Conservation (phyloP, 2,113 vertebrate genomes). For the Phycodurus eques region DNA sequence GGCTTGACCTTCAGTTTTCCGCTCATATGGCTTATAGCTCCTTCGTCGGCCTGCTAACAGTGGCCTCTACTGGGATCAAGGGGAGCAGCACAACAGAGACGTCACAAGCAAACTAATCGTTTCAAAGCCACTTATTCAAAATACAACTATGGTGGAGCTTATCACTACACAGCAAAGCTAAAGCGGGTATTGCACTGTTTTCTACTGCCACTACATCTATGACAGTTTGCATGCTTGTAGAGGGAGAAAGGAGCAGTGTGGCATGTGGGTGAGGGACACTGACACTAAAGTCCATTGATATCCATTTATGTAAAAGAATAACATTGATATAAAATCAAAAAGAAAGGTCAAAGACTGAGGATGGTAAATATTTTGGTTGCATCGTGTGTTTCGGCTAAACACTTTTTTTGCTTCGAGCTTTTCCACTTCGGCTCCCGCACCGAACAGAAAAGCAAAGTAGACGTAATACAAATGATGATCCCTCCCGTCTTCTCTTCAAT, state of each 20-base stretch:
- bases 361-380: constrained; percentile 59
- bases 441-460: constrained; percentile 21
- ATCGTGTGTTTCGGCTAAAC: constrained; percentile 43
- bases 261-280: constrained; percentile 79
- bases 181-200: constrained; percentile 19
- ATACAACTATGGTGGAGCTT: constrained; percentile 14
- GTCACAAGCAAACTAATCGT: constrained; percentile 51
- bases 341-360: constrained; percentile 74
- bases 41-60: constrained; percentile 57
- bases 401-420: constrained; percentile 22
- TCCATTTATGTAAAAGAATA: constrained; percentile 78
- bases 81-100: constrained; percentile 68
- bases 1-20: constrained; percentile 56
- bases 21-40: constrained; percentile 62
- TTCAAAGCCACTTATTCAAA: constrained; percentile 39
- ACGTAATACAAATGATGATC: constrained; percentile 26
- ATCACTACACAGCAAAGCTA: constrained; percentile 18
- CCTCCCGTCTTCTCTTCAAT: constrained; percentile 37
- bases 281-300: constrained; percentile 80
- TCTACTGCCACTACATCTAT: constrained; percentile 56
- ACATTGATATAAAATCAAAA: constrained; percentile 80
- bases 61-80: constrained; percentile 68
- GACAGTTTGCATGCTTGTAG: constrained; percentile 73
- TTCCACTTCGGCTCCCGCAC: constrained; percentile 13
- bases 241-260: constrained; percentile 78